phyloP scores from a whole-genome alignment of 2,113 vertebrate species.

The Callithrix jacchus region DNA sequence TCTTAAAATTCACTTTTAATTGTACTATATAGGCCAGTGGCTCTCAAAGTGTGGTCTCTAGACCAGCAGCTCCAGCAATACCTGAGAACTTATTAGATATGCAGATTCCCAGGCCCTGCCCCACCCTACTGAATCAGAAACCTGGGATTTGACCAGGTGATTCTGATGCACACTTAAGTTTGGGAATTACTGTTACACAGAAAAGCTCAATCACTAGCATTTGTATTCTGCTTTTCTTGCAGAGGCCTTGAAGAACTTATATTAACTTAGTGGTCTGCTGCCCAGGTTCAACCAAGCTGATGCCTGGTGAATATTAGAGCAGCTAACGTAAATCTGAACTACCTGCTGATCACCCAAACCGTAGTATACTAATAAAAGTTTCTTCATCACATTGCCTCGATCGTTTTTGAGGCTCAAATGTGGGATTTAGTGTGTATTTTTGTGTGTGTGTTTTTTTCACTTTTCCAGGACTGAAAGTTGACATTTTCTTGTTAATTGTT shows the following conservation, averaged over 20 bases:
- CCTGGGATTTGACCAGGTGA: rapidly evolving
- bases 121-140: not conserved
- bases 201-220: not conserved
- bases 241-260: not conserved
- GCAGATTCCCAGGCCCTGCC: not conserved
- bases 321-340: not conserved
- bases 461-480: not conserved
- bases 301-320: no score
- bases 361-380: not conserved
- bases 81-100: not conserved
- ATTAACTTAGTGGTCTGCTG: not conserved
- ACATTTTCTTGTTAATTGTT: not conserved
- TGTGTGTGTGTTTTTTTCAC: not conserved
- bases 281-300: not conserved
- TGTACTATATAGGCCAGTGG: not conserved
- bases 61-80: not conserved
- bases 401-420: not conserved
- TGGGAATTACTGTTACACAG: not conserved
- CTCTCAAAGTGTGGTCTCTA: not conserved
- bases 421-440: not conserved
- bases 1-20: not conserved
- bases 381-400: not conserved
- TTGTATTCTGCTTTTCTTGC: not conserved
- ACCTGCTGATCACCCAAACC: not conserved
- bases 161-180: not conserved